Conservation (phyloP, 2,113 vertebrate species). For the Myrmecophaga tridactyla region DNA sequence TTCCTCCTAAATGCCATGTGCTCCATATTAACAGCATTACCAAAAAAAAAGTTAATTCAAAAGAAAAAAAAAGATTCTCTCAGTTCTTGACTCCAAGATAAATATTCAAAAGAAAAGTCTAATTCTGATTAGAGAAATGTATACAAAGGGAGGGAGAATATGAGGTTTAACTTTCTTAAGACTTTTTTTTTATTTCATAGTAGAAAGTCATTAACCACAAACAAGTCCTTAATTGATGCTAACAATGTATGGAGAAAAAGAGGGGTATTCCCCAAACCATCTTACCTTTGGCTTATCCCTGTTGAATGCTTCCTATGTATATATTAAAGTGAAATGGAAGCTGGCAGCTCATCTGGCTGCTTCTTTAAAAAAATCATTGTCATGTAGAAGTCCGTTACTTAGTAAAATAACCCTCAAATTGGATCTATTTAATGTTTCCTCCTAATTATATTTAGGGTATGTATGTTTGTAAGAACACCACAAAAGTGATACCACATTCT, state of each 20-base stretch:
- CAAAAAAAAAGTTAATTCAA: background rate
- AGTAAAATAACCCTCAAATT: background rate
- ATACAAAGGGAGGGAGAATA: background rate
- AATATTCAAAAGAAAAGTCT: background rate
- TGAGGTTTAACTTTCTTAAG: background rate
- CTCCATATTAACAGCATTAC: background rate
- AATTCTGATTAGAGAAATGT: slow-evolving; percentile 35
- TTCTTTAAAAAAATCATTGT: background rate
- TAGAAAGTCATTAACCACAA: background rate
- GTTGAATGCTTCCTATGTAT: background rate
- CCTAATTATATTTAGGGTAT: background rate
- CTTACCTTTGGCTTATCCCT: background rate
- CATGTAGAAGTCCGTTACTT: background rate
- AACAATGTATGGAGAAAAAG: background rate
- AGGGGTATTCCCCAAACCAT: background rate
- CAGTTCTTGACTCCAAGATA: background rate
- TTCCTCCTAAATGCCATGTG: background rate
- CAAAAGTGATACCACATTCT: background rate
- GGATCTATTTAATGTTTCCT: background rate
- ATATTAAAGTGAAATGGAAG: background rate
- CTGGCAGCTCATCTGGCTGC: background rate
- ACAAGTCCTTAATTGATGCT: background rate
- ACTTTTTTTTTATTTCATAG: background rate
- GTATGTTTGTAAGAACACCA: background rate
- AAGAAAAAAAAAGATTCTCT: background rate